Evolutionary conservation across 2,113 vertebrate species (phyloP).

Genomic region (Pongo pygmaeus): DNA sequence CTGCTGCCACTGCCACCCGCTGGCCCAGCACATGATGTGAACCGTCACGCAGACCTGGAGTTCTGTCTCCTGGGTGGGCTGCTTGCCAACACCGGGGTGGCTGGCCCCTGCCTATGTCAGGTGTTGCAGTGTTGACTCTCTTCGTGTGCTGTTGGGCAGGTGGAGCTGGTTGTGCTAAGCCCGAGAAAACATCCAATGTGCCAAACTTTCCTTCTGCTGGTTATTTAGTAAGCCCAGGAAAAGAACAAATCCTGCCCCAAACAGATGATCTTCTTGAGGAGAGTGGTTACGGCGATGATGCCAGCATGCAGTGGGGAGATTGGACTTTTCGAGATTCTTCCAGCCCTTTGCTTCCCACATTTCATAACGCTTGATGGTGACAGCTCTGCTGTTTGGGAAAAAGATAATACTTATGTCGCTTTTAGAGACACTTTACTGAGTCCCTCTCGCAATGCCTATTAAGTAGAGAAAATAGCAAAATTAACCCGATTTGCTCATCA

Average conservation of each 20-base stretch:
- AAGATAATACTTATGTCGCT: background rate
- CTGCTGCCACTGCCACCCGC: background rate
- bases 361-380: background rate
- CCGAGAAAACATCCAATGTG: background rate
- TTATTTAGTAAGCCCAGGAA: background rate
- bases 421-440: background rate
- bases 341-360: background rate
- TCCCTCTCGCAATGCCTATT: background rate
- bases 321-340: background rate
- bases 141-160: rapidly evolving
- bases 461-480: background rate
- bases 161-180: background rate
- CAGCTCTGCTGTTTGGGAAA: background rate
- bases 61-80: no score
- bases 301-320: background rate
- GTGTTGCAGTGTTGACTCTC: rapidly evolving
- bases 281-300: rapidly evolving
- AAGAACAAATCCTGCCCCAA: background rate
- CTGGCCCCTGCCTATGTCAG: background rate
- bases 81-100: background rate
- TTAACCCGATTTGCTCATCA: background rate
- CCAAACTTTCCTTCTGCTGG: background rate
- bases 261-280: background rate
- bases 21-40: rapidly evolving
- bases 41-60: rapidly evolving